Percentiles rank a stretch among this genome's conserved stretches.
These are phyloP conservation scores for Macroglossus sobrinus DNA, from an alignment of 2,113 vertebrate species.

Conservation along the genomic window DNA sequence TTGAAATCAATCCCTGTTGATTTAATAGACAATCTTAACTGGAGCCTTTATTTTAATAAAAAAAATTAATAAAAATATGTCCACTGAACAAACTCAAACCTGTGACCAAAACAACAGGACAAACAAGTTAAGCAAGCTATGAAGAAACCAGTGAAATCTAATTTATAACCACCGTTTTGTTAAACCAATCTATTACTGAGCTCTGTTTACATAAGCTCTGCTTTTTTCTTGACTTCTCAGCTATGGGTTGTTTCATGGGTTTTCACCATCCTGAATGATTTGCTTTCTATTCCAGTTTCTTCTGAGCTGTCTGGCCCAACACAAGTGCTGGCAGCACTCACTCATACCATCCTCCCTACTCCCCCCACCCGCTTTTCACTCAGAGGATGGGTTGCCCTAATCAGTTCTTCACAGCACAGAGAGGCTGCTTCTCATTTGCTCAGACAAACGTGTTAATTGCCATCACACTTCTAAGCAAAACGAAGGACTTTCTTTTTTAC, in stretches of 20 bases:
- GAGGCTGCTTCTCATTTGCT: not conserved
- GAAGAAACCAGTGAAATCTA: not conserved
- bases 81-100: not conserved
- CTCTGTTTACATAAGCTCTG: not conserved
- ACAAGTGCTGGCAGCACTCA: not conserved
- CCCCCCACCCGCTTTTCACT: not conserved
- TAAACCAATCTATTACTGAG: not conserved
- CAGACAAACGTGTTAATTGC: slow-evolving; percentile 56
- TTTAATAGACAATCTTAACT: not conserved
- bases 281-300: slow-evolving; percentile 1
- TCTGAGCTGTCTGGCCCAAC: slow-evolving; percentile 5
- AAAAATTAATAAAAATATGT: not conserved
- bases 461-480: not conserved
- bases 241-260: not conserved
- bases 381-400: slow-evolving; percentile 25
- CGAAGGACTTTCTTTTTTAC: slow-evolving; percentile 17
- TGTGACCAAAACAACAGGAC: not conserved
- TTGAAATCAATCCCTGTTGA: not conserved
- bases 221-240: not conserved
- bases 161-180: not conserved
- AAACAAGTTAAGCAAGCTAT: not conserved
- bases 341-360: not conserved
- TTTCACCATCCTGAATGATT: not conserved
- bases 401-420: slow-evolving; percentile 29
- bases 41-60: not conserved